phyloP scores from a whole-genome alignment of 2,113 vertebrate genomes.

The Hepsetus odoe region DNA sequence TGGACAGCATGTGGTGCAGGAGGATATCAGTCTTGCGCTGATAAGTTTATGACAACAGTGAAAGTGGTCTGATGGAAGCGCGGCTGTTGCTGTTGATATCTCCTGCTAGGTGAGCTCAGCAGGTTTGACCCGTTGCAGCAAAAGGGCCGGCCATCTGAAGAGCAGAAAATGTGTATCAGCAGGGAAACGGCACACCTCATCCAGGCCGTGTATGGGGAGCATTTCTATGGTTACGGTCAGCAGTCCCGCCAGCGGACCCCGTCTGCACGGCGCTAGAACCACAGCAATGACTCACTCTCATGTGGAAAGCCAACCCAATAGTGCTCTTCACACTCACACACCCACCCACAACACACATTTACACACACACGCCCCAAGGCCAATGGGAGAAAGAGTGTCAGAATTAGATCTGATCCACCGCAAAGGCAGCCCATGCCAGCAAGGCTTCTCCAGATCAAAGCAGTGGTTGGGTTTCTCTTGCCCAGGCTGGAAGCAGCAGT shows the following conservation, averaged over 20 bases:
- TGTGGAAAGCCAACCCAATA: conserved; percentile 8
- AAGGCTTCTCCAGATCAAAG: conserved; percentile 39
- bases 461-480: not conserved
- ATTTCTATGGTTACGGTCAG: not conserved
- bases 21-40: not conserved
- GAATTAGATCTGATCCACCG: conserved; percentile 48
- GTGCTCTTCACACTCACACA: conserved; percentile 25
- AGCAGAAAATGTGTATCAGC: conserved; percentile 16
- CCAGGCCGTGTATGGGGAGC: conserved; percentile 4
- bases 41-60: conserved; percentile 14
- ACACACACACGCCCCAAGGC: conserved; percentile 22
- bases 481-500: conserved; percentile 1
- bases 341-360: conserved; percentile 19
- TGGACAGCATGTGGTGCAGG: not conserved
- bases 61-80: conserved; percentile 49
- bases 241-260: conserved; percentile 30
- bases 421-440: conserved; percentile 24
- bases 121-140: conserved; percentile 5
- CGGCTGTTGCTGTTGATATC: conserved; percentile 23
- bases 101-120: conserved; percentile 29
- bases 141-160: not conserved
- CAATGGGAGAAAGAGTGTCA: conserved; percentile 22
- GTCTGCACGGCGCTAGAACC: conserved; percentile 35
- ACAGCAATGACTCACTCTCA: conserved; percentile 38
- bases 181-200: conserved; percentile 35